phyloP scores from a whole-genome alignment of 2,797 vertebrate genomes.

The Anniella stebbinsi region DNA sequence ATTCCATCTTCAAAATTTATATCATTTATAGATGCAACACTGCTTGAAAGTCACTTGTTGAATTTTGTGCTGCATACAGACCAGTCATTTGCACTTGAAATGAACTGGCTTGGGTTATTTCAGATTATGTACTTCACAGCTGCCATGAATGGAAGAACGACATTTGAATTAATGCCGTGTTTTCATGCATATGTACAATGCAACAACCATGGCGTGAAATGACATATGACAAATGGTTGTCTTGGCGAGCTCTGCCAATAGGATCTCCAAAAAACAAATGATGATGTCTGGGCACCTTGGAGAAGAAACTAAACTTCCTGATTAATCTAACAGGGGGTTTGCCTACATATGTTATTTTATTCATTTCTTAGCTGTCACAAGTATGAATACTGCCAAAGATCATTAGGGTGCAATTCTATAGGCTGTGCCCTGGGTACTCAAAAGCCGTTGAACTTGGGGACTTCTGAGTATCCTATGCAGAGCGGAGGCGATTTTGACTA shows the following conservation, averaged over 20 bases:
- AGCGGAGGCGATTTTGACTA: too few species aligned
- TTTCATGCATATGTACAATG: conserved; percentile 50
- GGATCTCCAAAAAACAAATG: conserved; percentile 26
- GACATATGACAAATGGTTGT: conserved; percentile 56
- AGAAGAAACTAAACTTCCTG: conserved; percentile 55
- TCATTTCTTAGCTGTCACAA: conserved; percentile 6
- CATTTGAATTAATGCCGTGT: conserved; percentile 49
- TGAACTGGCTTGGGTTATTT: conserved; percentile 64
- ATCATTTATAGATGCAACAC: conserved; percentile 55
- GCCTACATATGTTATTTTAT: conserved; percentile 37
- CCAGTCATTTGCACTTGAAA: conserved; percentile 69
- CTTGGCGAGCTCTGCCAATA: conserved; percentile 47
- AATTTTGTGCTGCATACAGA: conserved; percentile 51
- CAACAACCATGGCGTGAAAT: conserved; percentile 52
- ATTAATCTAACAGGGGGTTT: conserved; percentile 62
- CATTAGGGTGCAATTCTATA: neutral
- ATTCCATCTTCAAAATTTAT: conserved; percentile 52
- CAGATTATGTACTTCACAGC: conserved; percentile 45
- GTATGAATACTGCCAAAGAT: neutral
- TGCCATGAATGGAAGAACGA: conserved; percentile 52
- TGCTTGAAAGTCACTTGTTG: conserved; percentile 67
- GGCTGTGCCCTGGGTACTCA: too few species aligned
- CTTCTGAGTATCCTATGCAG: too few species aligned
- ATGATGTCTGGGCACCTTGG: conserved; percentile 53
- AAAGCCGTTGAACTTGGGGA: too few species aligned